phyloP scores from a whole-genome alignment of 1,140 invertebrate species.

The Streblospio benedicti region DNA sequence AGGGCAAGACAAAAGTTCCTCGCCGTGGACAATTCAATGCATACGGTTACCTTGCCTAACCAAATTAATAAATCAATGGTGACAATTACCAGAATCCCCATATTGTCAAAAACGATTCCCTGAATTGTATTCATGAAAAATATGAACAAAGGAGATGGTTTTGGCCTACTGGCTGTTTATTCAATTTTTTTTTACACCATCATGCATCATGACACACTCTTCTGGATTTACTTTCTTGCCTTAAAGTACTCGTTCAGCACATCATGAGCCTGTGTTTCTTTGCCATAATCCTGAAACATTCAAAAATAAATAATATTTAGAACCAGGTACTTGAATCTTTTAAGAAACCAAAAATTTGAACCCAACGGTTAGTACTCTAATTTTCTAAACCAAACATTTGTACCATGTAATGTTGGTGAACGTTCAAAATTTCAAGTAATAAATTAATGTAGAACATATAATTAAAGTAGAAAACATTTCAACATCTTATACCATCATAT shows the following conservation, averaged over 20 bases:
- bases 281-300: slow-evolving; percentile 73
- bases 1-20: too few relatives aligned
- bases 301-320: slow-evolving; percentile 21
- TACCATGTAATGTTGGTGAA: background rate
- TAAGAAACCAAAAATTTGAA: background rate
- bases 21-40: too few relatives aligned
- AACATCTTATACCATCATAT: background rate
- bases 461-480: background rate
- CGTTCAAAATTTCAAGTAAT: background rate
- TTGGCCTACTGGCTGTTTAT: too few relatives aligned
- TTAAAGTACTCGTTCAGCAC: slow-evolving; percentile 85
- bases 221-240: slow-evolving; percentile 30
- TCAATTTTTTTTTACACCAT: too few relatives aligned
- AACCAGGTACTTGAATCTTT: slow-evolving; percentile 20
- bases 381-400: background rate
- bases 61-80: too few relatives aligned
- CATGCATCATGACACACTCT: too few relatives aligned
- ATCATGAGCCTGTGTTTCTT: slow-evolving; percentile 87
- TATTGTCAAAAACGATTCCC: too few relatives aligned
- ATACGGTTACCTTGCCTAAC: too few relatives aligned
- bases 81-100: too few relatives aligned
- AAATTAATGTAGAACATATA: background rate
- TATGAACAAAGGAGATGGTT: too few relatives aligned
- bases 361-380: background rate
- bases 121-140: too few relatives aligned